These are phyloP conservation scores for Abscondita cerata DNA, from an alignment of 2,888 invertebrate genomes.

Conservation along the genomic window DNA sequence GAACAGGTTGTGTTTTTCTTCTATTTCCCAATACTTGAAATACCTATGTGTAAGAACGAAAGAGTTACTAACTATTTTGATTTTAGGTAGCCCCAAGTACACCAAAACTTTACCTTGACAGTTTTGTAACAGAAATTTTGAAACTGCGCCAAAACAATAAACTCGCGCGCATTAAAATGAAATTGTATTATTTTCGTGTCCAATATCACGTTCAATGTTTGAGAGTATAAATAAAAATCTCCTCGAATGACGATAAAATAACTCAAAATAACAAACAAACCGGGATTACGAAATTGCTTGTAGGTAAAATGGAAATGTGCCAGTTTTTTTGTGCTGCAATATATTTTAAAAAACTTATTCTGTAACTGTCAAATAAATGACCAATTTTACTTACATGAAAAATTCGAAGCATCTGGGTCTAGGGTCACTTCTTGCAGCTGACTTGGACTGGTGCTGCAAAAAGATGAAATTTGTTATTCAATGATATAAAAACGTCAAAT, in stretches of 20 bases:
- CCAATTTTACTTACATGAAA: conserved; percentile 52
- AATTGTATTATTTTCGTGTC: no score
- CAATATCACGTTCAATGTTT: no score
- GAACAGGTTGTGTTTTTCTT: no score
- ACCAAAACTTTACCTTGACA: neutral
- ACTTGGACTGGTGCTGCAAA: conserved; percentile 73
- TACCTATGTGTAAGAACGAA: no score
- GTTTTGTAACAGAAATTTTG: no score
- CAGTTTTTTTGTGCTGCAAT: neutral
- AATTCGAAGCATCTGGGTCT: conserved; percentile 61
- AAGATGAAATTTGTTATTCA: neutral
- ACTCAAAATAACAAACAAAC: neutral
- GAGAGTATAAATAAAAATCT: no score
- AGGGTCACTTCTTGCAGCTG: conserved; percentile 73
- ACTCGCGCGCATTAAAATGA: no score
- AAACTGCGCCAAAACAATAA: no score
- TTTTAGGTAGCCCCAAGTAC: neutral
- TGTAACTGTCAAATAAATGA: neutral
- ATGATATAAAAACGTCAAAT: no score
- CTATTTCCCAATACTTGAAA: no score
- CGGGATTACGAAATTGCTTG: conserved; percentile 21
- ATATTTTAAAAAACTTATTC: neutral
- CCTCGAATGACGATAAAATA: neutral
- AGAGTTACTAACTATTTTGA: neutral
- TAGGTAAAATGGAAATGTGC: conserved; percentile 15